Base-by-base conservation (phyloP, 1,140 invertebrate genomes). In the Epicauta chinensis region DNA sequence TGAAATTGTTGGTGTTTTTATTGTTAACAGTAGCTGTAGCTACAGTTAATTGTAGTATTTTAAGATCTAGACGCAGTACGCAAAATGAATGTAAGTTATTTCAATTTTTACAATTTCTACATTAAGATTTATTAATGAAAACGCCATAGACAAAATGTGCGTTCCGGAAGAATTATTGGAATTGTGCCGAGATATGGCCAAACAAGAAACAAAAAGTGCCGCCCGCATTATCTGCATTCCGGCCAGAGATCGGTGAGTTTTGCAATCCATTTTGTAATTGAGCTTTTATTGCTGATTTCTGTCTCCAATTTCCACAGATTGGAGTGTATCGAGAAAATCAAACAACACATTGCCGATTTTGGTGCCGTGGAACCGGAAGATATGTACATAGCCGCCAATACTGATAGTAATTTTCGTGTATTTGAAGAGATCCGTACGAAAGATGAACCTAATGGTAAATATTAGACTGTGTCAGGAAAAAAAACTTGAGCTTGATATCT, bases 301-400 rank as follows among this genome's bases (percentile, higher is more conserved):
- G 11, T 12, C n/a, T 42, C 13, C 34, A 31, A 61, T 62, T n/a
- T n/a, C n/a, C n/a, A 45, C 57, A 83, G 83, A 39, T 70, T 84
- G 49, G 84, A 87, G 31, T 93, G 90, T 62, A 77, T 92, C 56
- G 73, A 80, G 14, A 78, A 79, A 64, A 81, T 93, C 16, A 78
- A 84, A 37, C 75, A 81, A 58, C 78, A 83, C 34, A 76, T 86
- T 59, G 89, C 89, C 0, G 90, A 93, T 67, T 77, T 92, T 16
- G 80, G 85, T 12, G 82, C 84, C 10, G 79, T 87, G 1, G 89
- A 93, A 63, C 86, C 89, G 1, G 88, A 91, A 63, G 85, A 88
- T 58, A 83, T 91, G 77, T 93, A 90, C 65, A 77, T 91, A 3
- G 89, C 86, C 9, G 83, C 79, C 15, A 81, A 84, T 30, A 76